Conservation (phyloP, 2,888 invertebrate species). For the Asteroscopus sphinx region DNA sequence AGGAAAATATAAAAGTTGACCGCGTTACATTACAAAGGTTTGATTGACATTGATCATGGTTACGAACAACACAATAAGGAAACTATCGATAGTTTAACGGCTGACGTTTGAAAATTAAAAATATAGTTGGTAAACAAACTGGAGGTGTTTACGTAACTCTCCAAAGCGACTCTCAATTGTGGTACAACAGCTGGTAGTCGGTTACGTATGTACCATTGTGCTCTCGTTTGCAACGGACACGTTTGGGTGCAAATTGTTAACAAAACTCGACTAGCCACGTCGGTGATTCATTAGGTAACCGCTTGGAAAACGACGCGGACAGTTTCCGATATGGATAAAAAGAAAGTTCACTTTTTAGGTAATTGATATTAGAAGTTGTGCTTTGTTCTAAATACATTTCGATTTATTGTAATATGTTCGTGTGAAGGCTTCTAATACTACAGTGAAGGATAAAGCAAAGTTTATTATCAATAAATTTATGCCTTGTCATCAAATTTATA, state of each 20-base stretch:
- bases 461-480: neutral
- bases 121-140: constrained; percentile 76
- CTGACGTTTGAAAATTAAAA: constrained; percentile 52
- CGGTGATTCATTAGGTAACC: constrained; percentile 28
- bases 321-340: constrained; percentile 1
- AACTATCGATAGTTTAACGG: constrained; percentile 37
- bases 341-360: constrained; percentile 7
- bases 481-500: too few relatives aligned
- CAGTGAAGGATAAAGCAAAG: constrained; percentile 6
- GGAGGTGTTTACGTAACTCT: constrained; percentile 78
- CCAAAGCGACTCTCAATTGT: constrained; percentile 83
- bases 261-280: constrained; percentile 34
- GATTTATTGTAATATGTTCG: neutral
- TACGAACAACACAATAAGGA: constrained; percentile 45
- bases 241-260: constrained; percentile 64
- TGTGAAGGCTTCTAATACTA: constrained; percentile 8
- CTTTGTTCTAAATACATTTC: neutral
- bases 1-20: constrained; percentile 18
- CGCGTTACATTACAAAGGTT: constrained; percentile 33
- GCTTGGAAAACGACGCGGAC: constrained; percentile 9
- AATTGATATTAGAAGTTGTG: neutral
- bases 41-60: constrained; percentile 39
- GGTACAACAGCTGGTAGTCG: constrained; percentile 79
- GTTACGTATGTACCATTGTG: constrained; percentile 80
- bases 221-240: constrained; percentile 74